phyloP scores from a whole-genome alignment of 2,888 invertebrate species.

The Polietes domitor region DNA sequence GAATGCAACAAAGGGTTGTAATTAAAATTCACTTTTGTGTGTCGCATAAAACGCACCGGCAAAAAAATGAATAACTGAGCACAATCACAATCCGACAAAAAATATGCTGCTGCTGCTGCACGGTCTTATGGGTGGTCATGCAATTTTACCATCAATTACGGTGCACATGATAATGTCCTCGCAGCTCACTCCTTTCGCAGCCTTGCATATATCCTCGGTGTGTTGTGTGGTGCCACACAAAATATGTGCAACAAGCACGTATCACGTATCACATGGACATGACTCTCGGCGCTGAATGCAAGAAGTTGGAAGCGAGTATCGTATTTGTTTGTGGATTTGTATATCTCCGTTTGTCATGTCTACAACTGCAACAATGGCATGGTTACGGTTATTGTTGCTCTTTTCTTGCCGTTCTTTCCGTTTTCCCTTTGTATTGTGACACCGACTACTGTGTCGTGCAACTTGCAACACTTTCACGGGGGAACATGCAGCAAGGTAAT shows the following conservation, averaged over 20 bases:
- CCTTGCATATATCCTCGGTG: background rate
- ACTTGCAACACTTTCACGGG: background rate
- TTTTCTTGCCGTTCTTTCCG: too few relatives aligned
- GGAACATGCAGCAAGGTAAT: background rate
- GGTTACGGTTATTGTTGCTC: too few relatives aligned
- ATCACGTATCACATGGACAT: background rate
- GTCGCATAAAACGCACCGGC: background rate
- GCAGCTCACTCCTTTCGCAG: background rate
- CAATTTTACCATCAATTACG: conserved; percentile 32
- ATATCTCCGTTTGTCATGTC: background rate
- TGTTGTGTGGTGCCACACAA: background rate
- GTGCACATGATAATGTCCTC: background rate
- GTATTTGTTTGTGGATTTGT: conserved; percentile 1
- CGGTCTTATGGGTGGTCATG: conserved; percentile 3
- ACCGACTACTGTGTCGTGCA: too few relatives aligned
- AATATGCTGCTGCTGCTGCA: too few relatives aligned
- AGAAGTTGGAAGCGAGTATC: background rate
- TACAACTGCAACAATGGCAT: background rate
- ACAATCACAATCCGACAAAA: background rate
- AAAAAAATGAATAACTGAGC: background rate
- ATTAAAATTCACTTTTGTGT: conserved; percentile 20
- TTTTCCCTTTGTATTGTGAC: background rate
- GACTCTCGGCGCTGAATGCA: background rate
- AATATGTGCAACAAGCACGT: conserved; percentile 13
- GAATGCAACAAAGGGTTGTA: conserved; percentile 17